These are phyloP conservation scores for Phalacrocorax aristotelis DNA, from an alignment of 2,113 vertebrate species.

Conservation along the genomic window DNA sequence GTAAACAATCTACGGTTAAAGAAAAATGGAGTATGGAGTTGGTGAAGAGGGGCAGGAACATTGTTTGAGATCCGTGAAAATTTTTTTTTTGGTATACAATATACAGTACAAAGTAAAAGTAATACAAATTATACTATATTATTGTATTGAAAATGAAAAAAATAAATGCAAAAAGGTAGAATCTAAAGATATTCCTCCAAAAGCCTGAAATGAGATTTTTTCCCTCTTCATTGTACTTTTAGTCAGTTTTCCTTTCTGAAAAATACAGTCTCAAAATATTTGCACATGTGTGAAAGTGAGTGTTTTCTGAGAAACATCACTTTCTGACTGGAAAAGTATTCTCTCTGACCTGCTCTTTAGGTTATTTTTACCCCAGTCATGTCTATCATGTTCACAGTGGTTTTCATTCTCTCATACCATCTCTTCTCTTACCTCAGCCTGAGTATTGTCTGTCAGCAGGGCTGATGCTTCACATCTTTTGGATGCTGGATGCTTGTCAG, in stretches of 20 bases:
- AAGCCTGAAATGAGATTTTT: background rate
- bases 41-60: background rate
- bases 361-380: background rate
- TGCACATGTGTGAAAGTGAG: background rate
- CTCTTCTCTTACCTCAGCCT: background rate
- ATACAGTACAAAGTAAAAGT: background rate
- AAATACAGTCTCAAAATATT: background rate
- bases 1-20: background rate
- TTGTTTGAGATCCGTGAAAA: background rate
- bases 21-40: background rate
- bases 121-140: background rate
- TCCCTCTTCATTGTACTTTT: background rate
- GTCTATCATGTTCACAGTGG: background rate
- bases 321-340: background rate
- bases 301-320: background rate
- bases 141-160: background rate
- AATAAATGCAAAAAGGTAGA: background rate
- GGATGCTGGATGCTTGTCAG: background rate
- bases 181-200: background rate
- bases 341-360: background rate
- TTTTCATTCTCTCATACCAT: background rate
- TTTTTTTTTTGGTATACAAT: background rate
- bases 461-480: background rate
- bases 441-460: background rate
- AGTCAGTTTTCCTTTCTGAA: background rate